Percentiles rank a stretch among this genome's conserved stretches.
Conservation (phyloP, 35 echinoderm and acorn worm species). For the Heliocidaris erythrogramma region DNA sequence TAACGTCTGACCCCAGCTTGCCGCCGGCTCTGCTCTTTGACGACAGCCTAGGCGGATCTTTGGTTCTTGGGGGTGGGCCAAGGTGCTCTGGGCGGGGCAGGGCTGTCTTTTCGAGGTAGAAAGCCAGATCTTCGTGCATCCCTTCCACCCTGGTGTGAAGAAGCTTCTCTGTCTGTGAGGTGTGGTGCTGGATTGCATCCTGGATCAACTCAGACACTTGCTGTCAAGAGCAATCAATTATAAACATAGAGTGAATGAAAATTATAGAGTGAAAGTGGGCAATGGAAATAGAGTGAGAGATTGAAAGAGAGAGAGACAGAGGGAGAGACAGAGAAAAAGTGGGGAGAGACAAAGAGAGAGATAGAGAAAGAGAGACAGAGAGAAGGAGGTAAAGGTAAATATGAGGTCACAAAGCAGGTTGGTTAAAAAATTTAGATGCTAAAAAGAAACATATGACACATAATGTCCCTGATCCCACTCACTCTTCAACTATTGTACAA, state of each 20-base stretch:
- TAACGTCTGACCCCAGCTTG: slow-evolving; percentile 46
- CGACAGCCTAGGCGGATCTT: slow-evolving; percentile 60
- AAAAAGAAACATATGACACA: too few relatives aligned
- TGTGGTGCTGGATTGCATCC: slow-evolving; percentile 63
- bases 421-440: too few relatives aligned
- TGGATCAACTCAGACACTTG: slow-evolving; percentile 72
- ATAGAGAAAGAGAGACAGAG: too few relatives aligned
- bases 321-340: too few relatives aligned
- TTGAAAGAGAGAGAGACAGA: too few relatives aligned
- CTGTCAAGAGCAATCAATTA: slow-evolving; percentile 10
- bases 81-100: slow-evolving; percentile 84
- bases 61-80: slow-evolving; percentile 86
- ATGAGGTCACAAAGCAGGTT: too few relatives aligned
- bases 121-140: slow-evolving; percentile 70
- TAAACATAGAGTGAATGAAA: neutral
- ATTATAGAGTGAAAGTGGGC: too few relatives aligned
- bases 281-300: too few relatives aligned
- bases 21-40: slow-evolving; percentile 73
- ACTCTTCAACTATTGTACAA: too few relatives aligned
- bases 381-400: too few relatives aligned
- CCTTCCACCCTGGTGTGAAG: slow-evolving; percentile 84
- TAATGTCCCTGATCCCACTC: too few relatives aligned
- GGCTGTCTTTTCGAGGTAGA: slow-evolving; percentile 82
- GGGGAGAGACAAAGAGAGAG: too few relatives aligned
- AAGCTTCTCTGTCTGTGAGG: slow-evolving; percentile 62